A percentile compares a stretch with the other conserved stretches of the same genome.
These are phyloP conservation scores for Erethizon dorsatum DNA, from an alignment of 2,797 vertebrate genomes.

Conservation along the genomic window DNA sequence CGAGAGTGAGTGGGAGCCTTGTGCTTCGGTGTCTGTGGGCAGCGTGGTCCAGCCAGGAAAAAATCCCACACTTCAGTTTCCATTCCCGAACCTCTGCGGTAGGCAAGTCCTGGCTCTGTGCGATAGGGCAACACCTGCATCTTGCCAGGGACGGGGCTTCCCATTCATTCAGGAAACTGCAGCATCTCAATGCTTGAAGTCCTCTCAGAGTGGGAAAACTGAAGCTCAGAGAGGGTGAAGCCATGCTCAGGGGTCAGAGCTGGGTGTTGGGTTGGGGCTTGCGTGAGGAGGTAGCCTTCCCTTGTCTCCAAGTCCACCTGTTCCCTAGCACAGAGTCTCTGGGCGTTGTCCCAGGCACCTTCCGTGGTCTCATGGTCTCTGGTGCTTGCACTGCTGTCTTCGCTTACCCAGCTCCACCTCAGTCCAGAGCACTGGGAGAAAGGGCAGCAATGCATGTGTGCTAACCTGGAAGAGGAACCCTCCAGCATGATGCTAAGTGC, in stretches of 20 bases:
- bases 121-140: neutral
- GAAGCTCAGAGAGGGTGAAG: neutral
- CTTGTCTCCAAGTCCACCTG: neutral
- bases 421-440: neutral
- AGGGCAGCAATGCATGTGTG: neutral
- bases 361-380: neutral
- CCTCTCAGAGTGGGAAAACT: neutral
- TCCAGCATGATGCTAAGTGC: constrained; percentile 65
- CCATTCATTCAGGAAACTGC: neutral
- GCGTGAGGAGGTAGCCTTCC: neutral
- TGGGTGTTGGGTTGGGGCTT: neutral
- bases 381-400: neutral
- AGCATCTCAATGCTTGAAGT: neutral
- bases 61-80: no score
- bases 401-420: neutral
- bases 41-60: neutral
- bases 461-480: constrained; percentile 35
- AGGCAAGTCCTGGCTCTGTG: neutral
- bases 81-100: neutral
- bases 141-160: neutral
- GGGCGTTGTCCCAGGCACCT: no score
- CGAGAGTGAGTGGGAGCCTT: accelerated
- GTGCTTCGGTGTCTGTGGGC: neutral
- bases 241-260: neutral
- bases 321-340: neutral